Conservation (phyloP, 2,113 vertebrate species). For the Elephantulus edwardii region DNA sequence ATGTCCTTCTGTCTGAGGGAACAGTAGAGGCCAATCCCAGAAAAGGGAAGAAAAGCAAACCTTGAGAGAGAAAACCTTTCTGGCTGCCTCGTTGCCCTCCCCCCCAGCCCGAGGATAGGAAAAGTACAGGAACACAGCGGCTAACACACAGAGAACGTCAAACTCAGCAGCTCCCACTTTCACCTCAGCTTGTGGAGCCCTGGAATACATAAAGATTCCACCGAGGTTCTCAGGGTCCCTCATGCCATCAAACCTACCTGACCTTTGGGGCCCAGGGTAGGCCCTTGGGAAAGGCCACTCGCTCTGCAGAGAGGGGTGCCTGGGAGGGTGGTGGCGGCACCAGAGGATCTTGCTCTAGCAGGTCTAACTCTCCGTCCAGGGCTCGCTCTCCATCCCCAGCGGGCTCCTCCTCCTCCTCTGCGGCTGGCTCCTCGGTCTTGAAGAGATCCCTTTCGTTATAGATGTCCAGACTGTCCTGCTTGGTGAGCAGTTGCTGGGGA, state of each 20-base stretch:
- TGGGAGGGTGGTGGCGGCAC: conserved; percentile 83
- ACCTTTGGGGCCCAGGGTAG: conserved; percentile 99
- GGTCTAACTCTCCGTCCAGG: conserved; percentile 93
- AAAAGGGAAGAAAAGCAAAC: conserved; percentile 60
- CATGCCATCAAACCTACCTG: conserved; percentile 85
- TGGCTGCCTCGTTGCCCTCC: neutral
- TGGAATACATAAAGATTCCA: neutral
- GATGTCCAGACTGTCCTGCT: conserved; percentile 97
- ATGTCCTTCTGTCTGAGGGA: conserved; percentile 96
- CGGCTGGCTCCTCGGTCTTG: conserved; percentile 92
- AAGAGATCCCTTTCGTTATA: conserved; percentile 98
- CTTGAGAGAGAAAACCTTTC: conserved; percentile 38
- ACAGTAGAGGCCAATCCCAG: neutral
- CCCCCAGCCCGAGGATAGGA: neutral
- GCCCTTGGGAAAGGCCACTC: conserved; percentile 94
- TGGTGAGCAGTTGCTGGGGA: conserved; percentile 89
- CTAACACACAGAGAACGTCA: neutral
- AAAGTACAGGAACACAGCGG: neutral
- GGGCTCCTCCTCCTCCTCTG: conserved; percentile 92
- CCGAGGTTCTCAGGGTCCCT: neutral
- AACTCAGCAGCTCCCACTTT: neutral
- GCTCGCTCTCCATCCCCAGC: conserved; percentile 87
- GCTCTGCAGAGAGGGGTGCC: conserved; percentile 84
- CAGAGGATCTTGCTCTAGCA: conserved; percentile 90
- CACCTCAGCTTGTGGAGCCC: neutral